Evolutionary conservation across 2,888 invertebrate species (phyloP).

Genomic region (Agrenia bidenticulata): DNA sequence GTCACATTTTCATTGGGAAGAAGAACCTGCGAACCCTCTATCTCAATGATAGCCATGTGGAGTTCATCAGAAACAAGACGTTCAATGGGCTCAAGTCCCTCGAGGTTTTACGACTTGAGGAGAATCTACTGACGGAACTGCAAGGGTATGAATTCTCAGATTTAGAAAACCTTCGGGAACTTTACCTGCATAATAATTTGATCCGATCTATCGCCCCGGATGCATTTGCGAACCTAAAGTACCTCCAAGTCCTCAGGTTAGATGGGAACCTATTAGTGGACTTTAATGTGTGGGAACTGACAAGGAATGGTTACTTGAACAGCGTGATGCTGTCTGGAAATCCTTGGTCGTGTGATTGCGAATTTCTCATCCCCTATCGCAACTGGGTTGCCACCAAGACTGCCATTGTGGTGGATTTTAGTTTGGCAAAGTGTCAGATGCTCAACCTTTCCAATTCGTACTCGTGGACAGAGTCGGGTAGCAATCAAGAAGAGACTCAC

Average conservation of each 20-base stretch:
- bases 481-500: constrained; percentile 15
- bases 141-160: constrained; percentile 79
- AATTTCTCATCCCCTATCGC: constrained; percentile 74
- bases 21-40: constrained; percentile 74
- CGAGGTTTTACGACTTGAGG: constrained; percentile 72
- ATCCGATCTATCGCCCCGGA: constrained; percentile 69
- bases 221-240: constrained; percentile 70
- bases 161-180: constrained; percentile 68
- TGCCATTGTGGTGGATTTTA: constrained; percentile 72
- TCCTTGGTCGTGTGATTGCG: constrained; percentile 82
- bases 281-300: constrained; percentile 78
- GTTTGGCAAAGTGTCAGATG: constrained; percentile 40
- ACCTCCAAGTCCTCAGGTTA: constrained; percentile 74
- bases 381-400: constrained; percentile 75
- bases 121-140: constrained; percentile 66
- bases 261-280: constrained; percentile 81
- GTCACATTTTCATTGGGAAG: constrained; percentile 82
- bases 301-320: constrained; percentile 75
- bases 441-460: background rate
- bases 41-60: constrained; percentile 75
- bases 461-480: constrained; percentile 9
- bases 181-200: constrained; percentile 73
- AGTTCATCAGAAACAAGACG: constrained; percentile 75
- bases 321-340: constrained; percentile 69
- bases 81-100: constrained; percentile 78